Base-by-base conservation (phyloP, 2,888 invertebrate genomes). In the Netelia melanura region DNA sequence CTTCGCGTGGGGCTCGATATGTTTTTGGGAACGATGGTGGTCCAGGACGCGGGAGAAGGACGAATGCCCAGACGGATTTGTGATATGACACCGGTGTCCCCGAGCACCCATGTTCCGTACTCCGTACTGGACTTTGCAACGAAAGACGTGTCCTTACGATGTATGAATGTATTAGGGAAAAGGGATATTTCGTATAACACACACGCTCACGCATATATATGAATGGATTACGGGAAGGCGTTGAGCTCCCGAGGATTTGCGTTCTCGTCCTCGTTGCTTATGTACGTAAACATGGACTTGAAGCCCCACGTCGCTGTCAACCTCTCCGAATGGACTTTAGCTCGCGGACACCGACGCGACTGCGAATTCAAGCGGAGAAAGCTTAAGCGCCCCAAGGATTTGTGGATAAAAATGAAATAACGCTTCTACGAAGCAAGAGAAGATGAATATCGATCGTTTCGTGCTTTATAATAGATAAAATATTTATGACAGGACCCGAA, bases 151-250 rank as follows among this genome's bases (percentile, higher is more conserved):
- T 38, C 64, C 61, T 70, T 58, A 30, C 48, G 75, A 79, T 75
- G 78, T 70, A 62, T 65, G 30, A 25, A 62, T 71, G 54, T 54
- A 79, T 79, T 17, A 90, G 87, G 90, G 89, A 90, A 90, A 91
- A 90, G 91, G 92, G 92, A 80, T 64, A 9, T n/a, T 43, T 70
- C 23, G 30, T 43, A 38, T 23, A 23, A 38, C 21, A 48, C 43
- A 30, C 14, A 23, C 25, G 17, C 48, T 8, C 68, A 68, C 68
- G 61, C 61, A 38, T 11, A 14, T 58, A 54, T 56, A 91, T 91
- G 89, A 92, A 92, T 90, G 92, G 92, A 92, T 92, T 92, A 92
- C 86, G 89, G 80, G 89, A 91, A 92, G 91, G 91, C 88, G 92
- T 92, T 92, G 91, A 92, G 92, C 92, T 89, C 87, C 43, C 87